These are phyloP conservation scores for Drosophila kikkawai DNA, from an alignment of 1,140 invertebrate species.

Conservation along the genomic window DNA sequence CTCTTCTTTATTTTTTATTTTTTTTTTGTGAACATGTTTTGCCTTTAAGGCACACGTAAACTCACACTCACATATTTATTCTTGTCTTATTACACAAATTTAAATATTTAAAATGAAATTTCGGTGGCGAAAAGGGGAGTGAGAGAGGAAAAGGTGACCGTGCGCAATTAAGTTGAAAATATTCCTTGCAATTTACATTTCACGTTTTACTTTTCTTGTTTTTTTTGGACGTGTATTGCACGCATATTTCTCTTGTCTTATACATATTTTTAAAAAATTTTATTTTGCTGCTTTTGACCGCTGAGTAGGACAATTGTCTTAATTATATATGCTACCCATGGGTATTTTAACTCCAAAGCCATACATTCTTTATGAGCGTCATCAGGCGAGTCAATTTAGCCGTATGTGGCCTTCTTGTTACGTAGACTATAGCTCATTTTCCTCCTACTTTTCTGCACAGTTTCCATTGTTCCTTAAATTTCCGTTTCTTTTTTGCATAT, in stretches of 20 bases:
- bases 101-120: slow-evolving; percentile 49
- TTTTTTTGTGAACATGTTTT: slow-evolving; percentile 8
- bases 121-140: background rate
- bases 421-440: background rate
- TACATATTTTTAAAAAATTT: background rate
- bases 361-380: background rate
- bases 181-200: slow-evolving; percentile 32
- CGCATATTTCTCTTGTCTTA: slow-evolving; percentile 35
- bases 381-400: background rate
- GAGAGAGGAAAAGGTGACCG: slow-evolving; percentile 14
- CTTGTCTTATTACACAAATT: slow-evolving; percentile 48
- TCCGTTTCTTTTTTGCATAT: background rate
- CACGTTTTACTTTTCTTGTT: slow-evolving; percentile 24
- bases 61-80: slow-evolving; percentile 11
- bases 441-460: no score
- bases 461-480: background rate
- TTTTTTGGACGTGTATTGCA: slow-evolving; percentile 27
- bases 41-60: slow-evolving; percentile 32
- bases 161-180: slow-evolving; percentile 71
- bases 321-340: background rate
- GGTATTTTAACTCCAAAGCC: background rate
- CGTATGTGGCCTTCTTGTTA: background rate
- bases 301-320: slow-evolving; percentile 58
- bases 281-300: slow-evolving; percentile 51
- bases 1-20: slow-evolving; percentile 12